Percentiles rank a stretch among this genome's conserved stretches.
Conservation (phyloP, 1,140 invertebrate species). For the Laupala kohalensis region DNA sequence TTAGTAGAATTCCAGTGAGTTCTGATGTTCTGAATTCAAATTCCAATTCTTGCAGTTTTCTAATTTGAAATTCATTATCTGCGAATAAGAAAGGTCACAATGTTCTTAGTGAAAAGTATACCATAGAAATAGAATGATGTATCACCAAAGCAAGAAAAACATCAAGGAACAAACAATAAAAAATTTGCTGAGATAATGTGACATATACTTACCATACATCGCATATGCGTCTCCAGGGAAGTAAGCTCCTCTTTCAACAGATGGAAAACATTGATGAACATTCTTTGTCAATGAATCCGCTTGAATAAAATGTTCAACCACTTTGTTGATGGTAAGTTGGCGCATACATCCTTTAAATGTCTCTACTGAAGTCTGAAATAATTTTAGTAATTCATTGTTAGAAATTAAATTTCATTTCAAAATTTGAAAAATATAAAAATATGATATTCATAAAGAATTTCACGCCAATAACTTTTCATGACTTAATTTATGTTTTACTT, state of each 20-base stretch:
- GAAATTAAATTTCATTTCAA: too few species aligned
- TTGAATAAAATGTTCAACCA: constrained; percentile 58
- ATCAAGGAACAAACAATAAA: neutral
- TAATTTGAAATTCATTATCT: constrained; percentile 56
- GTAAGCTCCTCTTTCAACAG: constrained; percentile 72
- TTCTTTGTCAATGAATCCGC: constrained; percentile 46
- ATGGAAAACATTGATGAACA: constrained; percentile 76
- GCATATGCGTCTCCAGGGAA: constrained; percentile 73
- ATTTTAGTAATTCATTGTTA: neutral
- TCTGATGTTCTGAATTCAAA: constrained; percentile 76
- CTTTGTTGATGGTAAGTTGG: constrained; percentile 58
- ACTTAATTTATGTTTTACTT: too few species aligned
- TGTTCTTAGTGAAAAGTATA: too few species aligned
- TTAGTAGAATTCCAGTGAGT: constrained; percentile 63
- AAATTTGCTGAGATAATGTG: neutral
- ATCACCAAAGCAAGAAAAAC: neutral
- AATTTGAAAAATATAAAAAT: too few species aligned
- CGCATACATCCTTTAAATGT: constrained; percentile 73
- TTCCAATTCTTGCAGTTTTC: constrained; percentile 51
- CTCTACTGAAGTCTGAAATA: constrained; percentile 26
- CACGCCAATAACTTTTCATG: too few species aligned
- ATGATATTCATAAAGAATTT: too few species aligned
- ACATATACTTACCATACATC: constrained; percentile 52
- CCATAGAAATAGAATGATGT: too few species aligned
- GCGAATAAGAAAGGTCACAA: too few species aligned